Evolutionary conservation across 2,888 invertebrate species (phyloP), one percentile per base, ranked within the genome.

Genomic region (Phortica magna): DNA sequence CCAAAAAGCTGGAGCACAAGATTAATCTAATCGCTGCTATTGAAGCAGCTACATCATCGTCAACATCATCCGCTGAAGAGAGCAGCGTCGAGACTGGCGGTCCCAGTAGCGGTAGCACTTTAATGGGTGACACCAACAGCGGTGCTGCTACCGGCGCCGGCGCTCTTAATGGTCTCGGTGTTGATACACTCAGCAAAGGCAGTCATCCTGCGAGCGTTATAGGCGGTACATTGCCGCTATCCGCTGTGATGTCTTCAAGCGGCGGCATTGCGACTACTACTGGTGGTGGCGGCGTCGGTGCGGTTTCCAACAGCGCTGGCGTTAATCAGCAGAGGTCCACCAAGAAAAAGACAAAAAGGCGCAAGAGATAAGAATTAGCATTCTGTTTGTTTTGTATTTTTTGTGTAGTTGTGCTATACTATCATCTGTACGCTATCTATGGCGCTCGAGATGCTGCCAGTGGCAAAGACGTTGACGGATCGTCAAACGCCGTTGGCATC

Each of bases 311-410:
- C 31, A 9, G 7, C 64, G 7, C 77, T 72, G 48, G 72, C 53
- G 22, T 78, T 77, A 74, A 83, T 73, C 83, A 85, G 84, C 81
- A 84, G 81, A 85, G 83, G 88, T 88, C 82, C 78, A 81, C 89
- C 83, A 92, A 92, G 84, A 92, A 92, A 89, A 92, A 92, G 88
- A 89, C 91, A 1, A 91, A 91, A 81, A 90, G 91, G 22, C 92
- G 92, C 80, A 92, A 91, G 77, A 92, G 92, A 92, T 92, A 92
- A 92, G 92, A 91, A 89, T 92, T 92, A 92, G 91, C 91, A 82
- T 91, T 92, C 85, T 91, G 90, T 90, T 91, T 92, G 89, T 89
- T 91, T 90, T 92, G 90, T 90, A 90, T 91, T 83, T 91, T 90
- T 88, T 91, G 90, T 89, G 84, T 92, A 79, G 84, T 90, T 77